phyloP scores from a whole-genome alignment of 2,113 vertebrate species.

The Rattus norvegicus region DNA sequence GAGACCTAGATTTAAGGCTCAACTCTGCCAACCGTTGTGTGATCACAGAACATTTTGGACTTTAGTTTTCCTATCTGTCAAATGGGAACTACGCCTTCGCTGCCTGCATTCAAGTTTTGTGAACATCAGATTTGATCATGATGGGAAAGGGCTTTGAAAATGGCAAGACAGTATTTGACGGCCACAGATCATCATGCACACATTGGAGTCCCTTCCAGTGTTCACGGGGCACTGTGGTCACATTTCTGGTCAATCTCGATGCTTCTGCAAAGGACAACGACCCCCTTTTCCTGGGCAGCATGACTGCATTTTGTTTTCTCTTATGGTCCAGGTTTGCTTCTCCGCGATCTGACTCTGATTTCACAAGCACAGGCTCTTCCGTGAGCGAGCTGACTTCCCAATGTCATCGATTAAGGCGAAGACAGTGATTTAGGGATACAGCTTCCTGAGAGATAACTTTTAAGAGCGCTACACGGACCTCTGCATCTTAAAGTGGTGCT shows the following conservation, averaged over 20 bases:
- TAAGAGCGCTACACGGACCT: background rate
- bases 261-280: background rate
- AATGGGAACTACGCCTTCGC: background rate
- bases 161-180: background rate
- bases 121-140: background rate
- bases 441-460: background rate
- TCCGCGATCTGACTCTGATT: conserved; percentile 6
- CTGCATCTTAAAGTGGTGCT: background rate
- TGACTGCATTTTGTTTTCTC: background rate
- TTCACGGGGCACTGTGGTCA: background rate
- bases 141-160: background rate
- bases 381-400: conserved; percentile 3
- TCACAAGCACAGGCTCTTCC: background rate
- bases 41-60: background rate
- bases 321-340: background rate
- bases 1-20: background rate
- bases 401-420: background rate
- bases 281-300: background rate
- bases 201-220: background rate
- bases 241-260: background rate
- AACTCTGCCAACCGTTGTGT: background rate
- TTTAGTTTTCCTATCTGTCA: background rate
- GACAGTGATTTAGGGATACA: background rate
- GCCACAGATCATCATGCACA: conserved; percentile 9
- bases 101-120: background rate